Percentiles rank a stretch among this genome's conserved stretches.
Conservation (phyloP, 2,797 vertebrate species). For the Semaprochilodus insignis region DNA sequence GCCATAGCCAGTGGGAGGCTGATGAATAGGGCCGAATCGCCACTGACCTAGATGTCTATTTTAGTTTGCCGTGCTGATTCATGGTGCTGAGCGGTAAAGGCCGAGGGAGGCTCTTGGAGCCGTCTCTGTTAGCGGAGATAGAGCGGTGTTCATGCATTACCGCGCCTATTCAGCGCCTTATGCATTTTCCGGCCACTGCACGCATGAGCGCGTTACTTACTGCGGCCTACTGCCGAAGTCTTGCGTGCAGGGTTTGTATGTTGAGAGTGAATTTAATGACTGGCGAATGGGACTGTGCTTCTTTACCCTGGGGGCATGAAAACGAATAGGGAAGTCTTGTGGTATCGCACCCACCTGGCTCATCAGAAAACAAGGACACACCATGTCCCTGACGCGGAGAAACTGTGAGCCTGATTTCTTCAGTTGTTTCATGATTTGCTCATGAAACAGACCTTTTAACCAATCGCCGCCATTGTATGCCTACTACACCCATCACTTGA, state of each 20-base stretch:
- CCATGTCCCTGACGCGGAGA: not conserved
- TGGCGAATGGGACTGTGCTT: not conserved
- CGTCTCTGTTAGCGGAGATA: not conserved
- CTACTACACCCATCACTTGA: no score
- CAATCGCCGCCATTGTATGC: no score
- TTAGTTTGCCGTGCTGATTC: constrained; percentile 59
- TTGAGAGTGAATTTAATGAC: constrained; percentile 1
- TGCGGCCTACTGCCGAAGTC: constrained; percentile 14
- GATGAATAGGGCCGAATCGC: constrained; percentile 58
- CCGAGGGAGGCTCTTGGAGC: constrained; percentile 33
- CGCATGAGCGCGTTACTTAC: constrained; percentile 15
- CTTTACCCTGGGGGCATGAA: not conserved
- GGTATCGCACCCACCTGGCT: not conserved
- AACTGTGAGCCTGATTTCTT: not conserved
- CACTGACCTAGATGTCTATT: constrained; percentile 62
- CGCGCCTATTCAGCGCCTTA: constrained; percentile 37
- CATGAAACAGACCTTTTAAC: no score
- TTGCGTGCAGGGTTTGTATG: not conserved
- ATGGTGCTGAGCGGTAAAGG: constrained; percentile 52
- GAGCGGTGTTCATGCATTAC: constrained; percentile 35
- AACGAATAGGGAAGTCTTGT: not conserved
- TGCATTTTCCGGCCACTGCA: not conserved
- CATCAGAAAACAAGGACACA: constrained; percentile 1
- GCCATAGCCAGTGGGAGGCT: constrained; percentile 35
- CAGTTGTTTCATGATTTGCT: not conserved